phyloP scores from a whole-genome alignment of 2,888 invertebrate species.

The Flexamia atlantica region DNA sequence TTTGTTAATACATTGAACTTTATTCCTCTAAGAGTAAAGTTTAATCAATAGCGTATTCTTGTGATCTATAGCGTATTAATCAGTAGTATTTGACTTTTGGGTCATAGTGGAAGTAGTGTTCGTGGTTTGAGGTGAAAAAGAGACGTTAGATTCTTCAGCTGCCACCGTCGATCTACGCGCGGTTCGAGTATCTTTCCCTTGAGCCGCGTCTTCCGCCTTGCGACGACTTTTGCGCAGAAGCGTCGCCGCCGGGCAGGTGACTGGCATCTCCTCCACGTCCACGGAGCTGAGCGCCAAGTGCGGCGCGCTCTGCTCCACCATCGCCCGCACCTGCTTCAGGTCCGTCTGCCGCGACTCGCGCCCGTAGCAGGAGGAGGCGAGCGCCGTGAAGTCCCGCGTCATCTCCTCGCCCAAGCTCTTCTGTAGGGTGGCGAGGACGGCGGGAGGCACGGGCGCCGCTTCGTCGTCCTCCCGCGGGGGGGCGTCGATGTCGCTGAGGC shows the following conservation, averaged over 20 bases:
- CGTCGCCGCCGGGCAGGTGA: not conserved
- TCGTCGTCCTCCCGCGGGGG: not conserved
- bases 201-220: not conserved
- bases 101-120: not conserved
- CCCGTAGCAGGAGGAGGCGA: constrained; percentile 51
- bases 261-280: constrained; percentile 75
- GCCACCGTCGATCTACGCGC: not conserved
- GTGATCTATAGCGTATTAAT: too few relatives aligned
- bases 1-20: too few relatives aligned
- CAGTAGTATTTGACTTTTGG: not conserved
- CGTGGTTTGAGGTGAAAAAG: not conserved
- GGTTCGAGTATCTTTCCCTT: not conserved
- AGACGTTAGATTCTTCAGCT: not conserved
- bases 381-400: constrained; percentile 44
- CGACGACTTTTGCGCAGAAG: not conserved
- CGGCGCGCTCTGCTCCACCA: constrained; percentile 79
- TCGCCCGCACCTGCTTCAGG: constrained; percentile 76
- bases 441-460: not conserved
- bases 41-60: too few relatives aligned
- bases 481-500: not conserved
- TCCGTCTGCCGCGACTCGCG: constrained; percentile 46
- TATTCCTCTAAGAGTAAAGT: too few relatives aligned
- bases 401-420: constrained; percentile 49
- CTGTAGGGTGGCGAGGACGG: constrained; percentile 26
- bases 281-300: constrained; percentile 78